Base-by-base conservation (phyloP, 1,140 invertebrate genomes). In the Drosophila chauvacae region DNA sequence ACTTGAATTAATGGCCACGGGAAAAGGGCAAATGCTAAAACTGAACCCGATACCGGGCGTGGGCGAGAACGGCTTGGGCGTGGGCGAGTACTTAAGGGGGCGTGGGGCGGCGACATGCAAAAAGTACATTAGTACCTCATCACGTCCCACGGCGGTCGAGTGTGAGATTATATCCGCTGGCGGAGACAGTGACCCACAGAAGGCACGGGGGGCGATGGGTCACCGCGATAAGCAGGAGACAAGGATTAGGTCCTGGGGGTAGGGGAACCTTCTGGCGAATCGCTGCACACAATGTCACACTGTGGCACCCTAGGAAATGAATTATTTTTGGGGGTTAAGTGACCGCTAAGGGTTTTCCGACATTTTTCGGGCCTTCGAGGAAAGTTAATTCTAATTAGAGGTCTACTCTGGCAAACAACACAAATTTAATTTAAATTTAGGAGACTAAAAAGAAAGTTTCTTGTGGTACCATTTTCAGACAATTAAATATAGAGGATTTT, bases 121-220 rank as follows among this genome's bases (percentile, higher is more conserved):
- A 84, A 77, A 69, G 66, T 69, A 84, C 81, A 84, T 84, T 85
- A 85, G 81, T 81, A 85, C 77, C 81, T 84, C 76, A 84, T 80
- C 82, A 84, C 75, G 58, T 55, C 47, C 33, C 71, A 65, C 81
- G 71, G 51, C 69, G 64, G 71, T 74, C 50, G 59, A 75, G 72
- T 75, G 59, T 76, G 60, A 56, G 71, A 74, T 74, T 63, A 74
- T 73, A 73, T 73, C 70, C 68, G 53, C 69, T 50, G n/a, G 66
- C n/a, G 69, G 69, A 55, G n/a, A 30, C 35, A 28, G 14, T 23
- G 7, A 18, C 35, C 20, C 42, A 7, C 33, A n/a, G 28, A n/a
- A 13, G 42, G 63, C 0, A 18, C 2, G 41, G 30, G 10, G 35
- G 66, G 42, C 28, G 66, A 72, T 73, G 68, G 70, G 70, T 72